phyloP scores from a whole-genome alignment of 2,797 vertebrate genomes.

The Meriones psammophilus region DNA sequence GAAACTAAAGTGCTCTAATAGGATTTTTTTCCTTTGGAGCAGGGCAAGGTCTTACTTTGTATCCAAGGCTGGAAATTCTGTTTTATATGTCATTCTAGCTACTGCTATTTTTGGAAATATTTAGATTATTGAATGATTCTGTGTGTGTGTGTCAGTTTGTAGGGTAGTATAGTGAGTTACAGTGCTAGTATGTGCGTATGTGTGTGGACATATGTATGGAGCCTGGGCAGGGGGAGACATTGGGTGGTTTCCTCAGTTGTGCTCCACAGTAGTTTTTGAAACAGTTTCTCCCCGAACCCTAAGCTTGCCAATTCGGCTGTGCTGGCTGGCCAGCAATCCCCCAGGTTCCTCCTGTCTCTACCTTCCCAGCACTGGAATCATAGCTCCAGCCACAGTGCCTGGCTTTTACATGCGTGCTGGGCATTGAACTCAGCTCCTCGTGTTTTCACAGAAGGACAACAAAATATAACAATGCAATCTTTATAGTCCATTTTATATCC shows the following conservation, averaged over 20 bases:
- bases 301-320: not conserved
- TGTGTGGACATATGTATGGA: not conserved
- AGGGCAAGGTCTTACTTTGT: not conserved
- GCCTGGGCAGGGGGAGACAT: not conserved
- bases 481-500: not conserved
- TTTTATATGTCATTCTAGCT: not conserved
- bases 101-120: not conserved
- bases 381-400: not conserved
- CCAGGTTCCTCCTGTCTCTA: not conserved
- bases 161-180: not conserved
- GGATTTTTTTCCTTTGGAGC: not conserved
- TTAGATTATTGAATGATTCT: not conserved
- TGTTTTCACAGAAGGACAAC: not conserved
- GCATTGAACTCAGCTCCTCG: not conserved
- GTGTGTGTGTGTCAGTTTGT: not conserved
- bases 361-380: not conserved
- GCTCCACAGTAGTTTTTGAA: not conserved
- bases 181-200: not conserved
- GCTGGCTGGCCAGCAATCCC: not conserved
- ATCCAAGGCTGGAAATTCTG: not conserved
- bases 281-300: not conserved
- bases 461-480: not conserved
- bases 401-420: not conserved
- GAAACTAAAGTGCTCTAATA: slow-evolving; percentile 13
- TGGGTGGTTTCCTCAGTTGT: not conserved